Base-by-base conservation (phyloP, 2,797 vertebrate species). In the Spinus olivaceus region DNA sequence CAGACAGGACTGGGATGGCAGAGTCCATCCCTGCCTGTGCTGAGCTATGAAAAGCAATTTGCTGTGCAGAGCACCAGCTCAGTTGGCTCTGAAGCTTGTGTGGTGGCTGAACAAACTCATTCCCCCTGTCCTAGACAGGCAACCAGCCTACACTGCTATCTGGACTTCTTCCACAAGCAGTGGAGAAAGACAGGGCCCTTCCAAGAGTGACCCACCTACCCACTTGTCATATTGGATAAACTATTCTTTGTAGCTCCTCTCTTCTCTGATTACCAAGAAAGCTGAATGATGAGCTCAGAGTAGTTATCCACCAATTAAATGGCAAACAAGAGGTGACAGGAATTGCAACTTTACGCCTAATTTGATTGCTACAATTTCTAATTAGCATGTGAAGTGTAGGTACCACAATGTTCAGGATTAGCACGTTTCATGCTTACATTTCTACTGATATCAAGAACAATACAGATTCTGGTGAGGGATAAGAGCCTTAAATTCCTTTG, bases 301-400 rank as follows among this genome's bases (percentile, higher is more conserved):
- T 9, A 90, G 85, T 66, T 63, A 94, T 71, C 72, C 76, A 83
- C 82, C 76, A 94, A 94, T 86, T 92, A 88, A 94, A 86, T 21
- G 50, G 69, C 85, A 95, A 96, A 95, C 66, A 47, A 94, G 82
- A 94, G 90, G 77, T 81, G 93, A 95, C 94, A 95, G 72, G 77
- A 96, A 88, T 83, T 81, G 59, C 39, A 94, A 69, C 77, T 65
- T 88, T 64, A 81, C 51, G 50, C 57, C 86, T 83, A 86, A 91
- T 94, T 90, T 88, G 69, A 88, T 63, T 91, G 80, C 65, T 86
- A 88, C 54, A 72, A 88, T 72, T 86, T 92, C 47, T 72, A 86
- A 74, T 94, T 96, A 95, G 65, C 61, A 86, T 71, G 85, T 69
- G 65, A 95, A 92, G 81, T 71, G 69, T 37, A 92, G 89, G 79